Percentiles rank a stretch among this genome's conserved stretches.
phyloP scores from a whole-genome alignment of 2,888 invertebrate genomes.

The Petrolisthes cinctipes region DNA sequence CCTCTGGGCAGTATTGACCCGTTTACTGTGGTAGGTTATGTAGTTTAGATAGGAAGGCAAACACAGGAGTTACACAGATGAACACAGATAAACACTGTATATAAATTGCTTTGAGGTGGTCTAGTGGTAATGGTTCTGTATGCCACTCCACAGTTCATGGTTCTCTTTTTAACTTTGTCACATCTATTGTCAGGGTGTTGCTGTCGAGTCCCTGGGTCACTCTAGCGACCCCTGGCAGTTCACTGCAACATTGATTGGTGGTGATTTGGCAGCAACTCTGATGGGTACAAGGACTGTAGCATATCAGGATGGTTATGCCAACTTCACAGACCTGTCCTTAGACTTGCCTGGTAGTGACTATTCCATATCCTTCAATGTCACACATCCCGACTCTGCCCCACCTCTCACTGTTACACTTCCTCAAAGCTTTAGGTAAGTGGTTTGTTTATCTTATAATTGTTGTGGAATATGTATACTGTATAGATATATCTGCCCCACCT shows the following conservation, averaged over 20 bases:
- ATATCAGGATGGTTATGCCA: not conserved
- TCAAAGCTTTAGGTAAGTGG: conserved; percentile 7
- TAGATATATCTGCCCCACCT: not conserved
- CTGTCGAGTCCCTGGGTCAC: conserved; percentile 4
- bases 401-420: not conserved
- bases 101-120: no score
- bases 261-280: not conserved
- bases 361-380: not conserved
- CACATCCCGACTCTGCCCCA: not conserved
- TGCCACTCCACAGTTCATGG: no score
- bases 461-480: no score
- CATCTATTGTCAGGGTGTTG: not conserved
- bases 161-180: no score
- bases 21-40: no score
- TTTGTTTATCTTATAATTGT: no score
- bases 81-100: no score
- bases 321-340: conserved; percentile 7
- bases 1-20: no score
- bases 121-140: not conserved
- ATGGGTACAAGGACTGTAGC: not conserved
- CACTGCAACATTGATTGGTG: conserved; percentile 6
- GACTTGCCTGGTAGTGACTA: conserved; percentile 1
- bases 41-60: no score
- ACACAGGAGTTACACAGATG: no score
- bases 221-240: conserved; percentile 14